These are phyloP conservation scores for Heliconius eleuchia DNA, from an alignment of 1,140 invertebrate species.

Conservation along the genomic window DNA sequence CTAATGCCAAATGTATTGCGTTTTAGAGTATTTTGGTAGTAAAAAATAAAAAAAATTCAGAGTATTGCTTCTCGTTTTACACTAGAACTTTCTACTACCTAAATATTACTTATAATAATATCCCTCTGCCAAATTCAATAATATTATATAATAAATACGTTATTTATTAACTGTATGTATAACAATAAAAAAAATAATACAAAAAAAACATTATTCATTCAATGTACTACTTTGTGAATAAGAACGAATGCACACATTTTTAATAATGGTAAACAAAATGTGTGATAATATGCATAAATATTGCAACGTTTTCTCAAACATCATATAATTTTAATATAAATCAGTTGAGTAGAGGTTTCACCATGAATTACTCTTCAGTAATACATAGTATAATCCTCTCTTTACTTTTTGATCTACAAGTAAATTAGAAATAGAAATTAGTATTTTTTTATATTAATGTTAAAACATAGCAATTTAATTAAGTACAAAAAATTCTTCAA, in stretches of 20 bases:
- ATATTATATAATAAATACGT: conserved; percentile 38
- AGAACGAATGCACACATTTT: not conserved
- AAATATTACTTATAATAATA: conserved; percentile 71
- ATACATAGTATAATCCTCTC: no score
- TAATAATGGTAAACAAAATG: not conserved
- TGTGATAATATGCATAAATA: not conserved
- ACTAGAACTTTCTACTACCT: conserved; percentile 76
- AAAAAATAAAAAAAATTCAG: conserved; percentile 71
- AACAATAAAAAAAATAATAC: conserved; percentile 35
- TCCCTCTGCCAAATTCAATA: conserved; percentile 69
- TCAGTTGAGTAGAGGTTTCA: no score
- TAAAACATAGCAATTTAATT: not conserved
- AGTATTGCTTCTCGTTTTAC: conserved; percentile 80
- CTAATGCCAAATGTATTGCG: conserved; percentile 45
- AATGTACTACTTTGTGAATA: conserved; percentile 15
- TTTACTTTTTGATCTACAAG: no score
- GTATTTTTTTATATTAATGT: not conserved
- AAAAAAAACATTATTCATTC: conserved; percentile 28
- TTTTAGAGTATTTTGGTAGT: conserved; percentile 70
- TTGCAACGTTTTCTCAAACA: no score
- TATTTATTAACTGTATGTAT: conserved; percentile 37
- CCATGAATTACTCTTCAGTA: no score
- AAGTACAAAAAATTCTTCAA: conserved; percentile 5
- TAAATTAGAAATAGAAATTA: not conserved
- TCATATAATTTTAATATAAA: no score